Evolutionary conservation across 1,140 invertebrate species (phyloP).

Genomic region (Atta colombica): DNA sequence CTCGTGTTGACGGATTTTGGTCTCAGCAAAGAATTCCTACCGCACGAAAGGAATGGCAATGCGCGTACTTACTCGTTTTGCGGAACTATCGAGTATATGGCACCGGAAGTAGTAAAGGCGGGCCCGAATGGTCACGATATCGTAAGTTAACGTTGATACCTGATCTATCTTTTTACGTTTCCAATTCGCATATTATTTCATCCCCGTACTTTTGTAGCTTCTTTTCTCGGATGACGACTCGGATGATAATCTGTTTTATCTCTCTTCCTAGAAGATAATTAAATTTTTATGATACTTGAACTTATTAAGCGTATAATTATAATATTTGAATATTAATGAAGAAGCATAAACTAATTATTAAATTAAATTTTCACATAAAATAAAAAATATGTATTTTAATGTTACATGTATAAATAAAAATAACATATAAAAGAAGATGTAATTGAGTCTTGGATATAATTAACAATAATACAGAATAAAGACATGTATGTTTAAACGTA

Average conservation of each 20-base stretch:
- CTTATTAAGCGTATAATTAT: background rate
- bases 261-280: background rate
- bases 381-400: background rate
- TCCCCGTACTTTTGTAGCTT: background rate
- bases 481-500: background rate
- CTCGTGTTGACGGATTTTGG: slow-evolving; percentile 97
- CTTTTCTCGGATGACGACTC: background rate
- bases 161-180: slow-evolving; percentile 27
- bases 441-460: background rate
- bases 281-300: background rate
- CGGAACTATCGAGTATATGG: slow-evolving; percentile 99
- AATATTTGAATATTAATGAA: background rate
- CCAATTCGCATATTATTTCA: slow-evolving; percentile 17
- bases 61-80: slow-evolving; percentile 97
- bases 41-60: slow-evolving; percentile 87
- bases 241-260: background rate
- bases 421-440: background rate
- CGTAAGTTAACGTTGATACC: slow-evolving; percentile 88
- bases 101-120: slow-evolving; percentile 95
- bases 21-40: slow-evolving; percentile 95
- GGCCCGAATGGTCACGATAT: slow-evolving; percentile 95
- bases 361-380: slow-evolving; percentile 6
- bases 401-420: background rate
- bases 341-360: background rate
- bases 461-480: background rate